phyloP scores from a whole-genome alignment of 1,140 invertebrate species.

The Drosophila elegans region DNA sequence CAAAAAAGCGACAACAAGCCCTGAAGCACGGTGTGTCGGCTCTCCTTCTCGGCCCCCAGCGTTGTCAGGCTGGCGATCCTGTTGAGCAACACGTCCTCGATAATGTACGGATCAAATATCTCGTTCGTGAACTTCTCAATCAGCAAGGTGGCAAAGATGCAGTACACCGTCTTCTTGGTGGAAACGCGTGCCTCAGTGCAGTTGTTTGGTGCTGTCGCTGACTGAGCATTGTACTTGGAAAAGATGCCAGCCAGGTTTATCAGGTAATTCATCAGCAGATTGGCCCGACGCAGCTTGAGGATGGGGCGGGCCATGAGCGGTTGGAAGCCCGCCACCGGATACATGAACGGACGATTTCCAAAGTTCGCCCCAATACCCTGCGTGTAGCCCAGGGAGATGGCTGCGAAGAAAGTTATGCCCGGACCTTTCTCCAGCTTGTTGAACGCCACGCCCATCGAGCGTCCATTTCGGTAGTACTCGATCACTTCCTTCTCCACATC shows the following conservation, averaged over 20 bases:
- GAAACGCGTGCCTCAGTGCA: constrained; percentile 51
- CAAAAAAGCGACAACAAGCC: constrained; percentile 87
- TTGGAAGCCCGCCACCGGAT: constrained; percentile 89
- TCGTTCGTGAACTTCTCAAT: constrained; percentile 87
- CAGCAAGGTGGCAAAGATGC: constrained; percentile 86
- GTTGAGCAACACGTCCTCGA: constrained; percentile 86
- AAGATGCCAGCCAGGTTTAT: constrained; percentile 86
- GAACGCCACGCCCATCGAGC: constrained; percentile 90
- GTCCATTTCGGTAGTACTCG: constrained; percentile 91
- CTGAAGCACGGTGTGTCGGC: constrained; percentile 58
- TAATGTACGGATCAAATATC: constrained; percentile 86
- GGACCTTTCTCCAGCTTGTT: constrained; percentile 89
- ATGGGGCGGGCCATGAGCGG: constrained; percentile 88
- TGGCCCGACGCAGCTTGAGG: constrained; percentile 86
- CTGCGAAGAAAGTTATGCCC: constrained; percentile 91
- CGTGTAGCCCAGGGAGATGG: constrained; percentile 90
- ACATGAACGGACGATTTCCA: constrained; percentile 89
- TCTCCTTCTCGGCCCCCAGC: constrained; percentile 54
- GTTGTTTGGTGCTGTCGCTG: not conserved
- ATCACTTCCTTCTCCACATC: constrained; percentile 90
- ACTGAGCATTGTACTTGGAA: constrained; percentile 58
- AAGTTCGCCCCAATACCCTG: constrained; percentile 93
- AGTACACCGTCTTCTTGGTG: constrained; percentile 85
- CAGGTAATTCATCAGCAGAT: constrained; percentile 87
- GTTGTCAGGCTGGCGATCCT: constrained; percentile 84